These are phyloP conservation scores for Leuciscus waleckii DNA, from an alignment of 2,797 vertebrate species.

Conservation along the genomic window DNA sequence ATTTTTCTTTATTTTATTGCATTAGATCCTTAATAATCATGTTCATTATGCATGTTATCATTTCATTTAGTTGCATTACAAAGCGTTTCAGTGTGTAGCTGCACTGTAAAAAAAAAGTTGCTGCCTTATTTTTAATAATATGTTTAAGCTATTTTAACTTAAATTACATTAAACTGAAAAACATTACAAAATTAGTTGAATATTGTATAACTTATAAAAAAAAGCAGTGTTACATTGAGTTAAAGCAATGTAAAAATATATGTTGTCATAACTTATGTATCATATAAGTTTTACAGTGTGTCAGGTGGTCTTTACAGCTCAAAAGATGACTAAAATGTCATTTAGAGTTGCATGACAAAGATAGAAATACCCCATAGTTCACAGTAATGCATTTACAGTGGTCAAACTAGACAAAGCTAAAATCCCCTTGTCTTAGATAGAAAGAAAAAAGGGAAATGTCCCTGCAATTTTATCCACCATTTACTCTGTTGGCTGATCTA, in stretches of 20 bases:
- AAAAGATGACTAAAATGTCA: not conserved
- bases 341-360: not conserved
- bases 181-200: too few relatives aligned
- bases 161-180: too few relatives aligned
- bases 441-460: not conserved
- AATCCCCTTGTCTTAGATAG: not conserved
- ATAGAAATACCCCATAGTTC: not conserved
- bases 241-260: too few relatives aligned
- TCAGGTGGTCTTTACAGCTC: not conserved
- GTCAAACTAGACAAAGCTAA: not conserved
- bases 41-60: not conserved
- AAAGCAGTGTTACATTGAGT: too few relatives aligned
- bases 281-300: too few relatives aligned
- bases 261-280: too few relatives aligned
- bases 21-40: not conserved
- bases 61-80: not conserved
- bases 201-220: too few relatives aligned
- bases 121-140: too few relatives aligned
- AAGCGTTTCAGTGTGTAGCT: not conserved
- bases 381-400: not conserved
- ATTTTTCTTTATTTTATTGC: not conserved
- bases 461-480: not conserved
- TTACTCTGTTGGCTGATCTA: not conserved
- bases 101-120: not conserved
- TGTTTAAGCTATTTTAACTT: too few relatives aligned